Conservation (phyloP, 2,888 invertebrate genomes). For the Apamea monoglypha region DNA sequence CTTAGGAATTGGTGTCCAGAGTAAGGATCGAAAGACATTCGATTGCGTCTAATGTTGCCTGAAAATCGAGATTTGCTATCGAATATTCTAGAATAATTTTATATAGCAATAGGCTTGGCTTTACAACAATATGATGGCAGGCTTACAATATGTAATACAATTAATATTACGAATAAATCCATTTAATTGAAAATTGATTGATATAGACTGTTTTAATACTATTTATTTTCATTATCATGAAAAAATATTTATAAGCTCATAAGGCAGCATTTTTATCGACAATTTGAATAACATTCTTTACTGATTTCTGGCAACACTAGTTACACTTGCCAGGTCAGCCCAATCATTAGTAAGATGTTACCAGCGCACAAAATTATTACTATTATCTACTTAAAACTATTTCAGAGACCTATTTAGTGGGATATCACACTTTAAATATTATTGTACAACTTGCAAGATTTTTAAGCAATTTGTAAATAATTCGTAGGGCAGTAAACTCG, state of each 20-base stretch:
- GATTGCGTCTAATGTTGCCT: conserved; percentile 57
- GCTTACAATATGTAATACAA: conserved; percentile 30
- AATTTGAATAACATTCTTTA: conserved; percentile 36
- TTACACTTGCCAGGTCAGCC: conserved; percentile 49
- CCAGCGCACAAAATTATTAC: conserved; percentile 61
- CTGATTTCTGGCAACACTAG: conserved; percentile 63
- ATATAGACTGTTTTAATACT: conserved; percentile 41
- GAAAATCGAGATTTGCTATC: conserved; percentile 42
- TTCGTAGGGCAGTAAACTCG: conserved; percentile 40
- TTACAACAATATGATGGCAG: conserved; percentile 33
- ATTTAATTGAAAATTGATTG: conserved; percentile 36
- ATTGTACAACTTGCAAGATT: conserved; percentile 63
- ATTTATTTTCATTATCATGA: conserved; percentile 32
- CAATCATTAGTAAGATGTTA: conserved; percentile 59
- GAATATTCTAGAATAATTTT: conserved; percentile 32
- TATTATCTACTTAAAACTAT: conserved; percentile 72
- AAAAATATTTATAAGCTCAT: conserved; percentile 55
- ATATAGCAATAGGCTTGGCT: conserved; percentile 33
- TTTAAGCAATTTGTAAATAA: conserved; percentile 45
- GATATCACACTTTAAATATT: conserved; percentile 70
- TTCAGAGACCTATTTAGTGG: conserved; percentile 65
- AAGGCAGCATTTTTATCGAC: conserved; percentile 52
- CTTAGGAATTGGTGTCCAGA: conserved; percentile 25
- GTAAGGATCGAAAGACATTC: conserved; percentile 12
- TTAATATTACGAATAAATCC: conserved; percentile 21